Conservation (phyloP, 2,888 invertebrate genomes). For the Peribatodes rhomboidaria region DNA sequence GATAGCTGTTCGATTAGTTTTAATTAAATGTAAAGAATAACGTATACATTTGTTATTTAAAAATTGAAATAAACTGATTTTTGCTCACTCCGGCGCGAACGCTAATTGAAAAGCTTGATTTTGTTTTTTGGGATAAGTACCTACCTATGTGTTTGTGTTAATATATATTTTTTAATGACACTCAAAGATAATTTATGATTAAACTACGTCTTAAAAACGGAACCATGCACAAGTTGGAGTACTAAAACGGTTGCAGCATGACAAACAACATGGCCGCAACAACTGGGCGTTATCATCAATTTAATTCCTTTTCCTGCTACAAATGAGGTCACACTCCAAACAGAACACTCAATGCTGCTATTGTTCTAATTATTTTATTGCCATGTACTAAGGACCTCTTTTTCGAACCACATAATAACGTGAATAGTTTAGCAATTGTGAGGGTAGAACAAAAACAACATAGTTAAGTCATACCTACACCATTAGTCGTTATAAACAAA, state of each 20-base stretch:
- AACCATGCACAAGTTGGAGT: slow-evolving; percentile 33
- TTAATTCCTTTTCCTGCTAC: slow-evolving; percentile 82
- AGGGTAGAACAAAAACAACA: slow-evolving; percentile 44
- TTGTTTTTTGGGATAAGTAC: no score
- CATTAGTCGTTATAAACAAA: slow-evolving; percentile 3
- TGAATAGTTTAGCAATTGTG: slow-evolving; percentile 25
- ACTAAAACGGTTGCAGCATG: slow-evolving; percentile 51
- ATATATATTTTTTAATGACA: no score
- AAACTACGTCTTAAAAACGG: neutral
- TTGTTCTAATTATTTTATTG: slow-evolving; percentile 46
- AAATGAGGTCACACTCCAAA: slow-evolving; percentile 83
- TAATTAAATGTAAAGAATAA: no score
- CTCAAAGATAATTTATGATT: neutral
- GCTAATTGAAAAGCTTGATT: no score
- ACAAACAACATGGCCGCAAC: slow-evolving; percentile 66
- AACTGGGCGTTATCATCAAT: slow-evolving; percentile 76
- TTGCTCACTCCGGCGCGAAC: no score
- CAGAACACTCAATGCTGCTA: slow-evolving; percentile 60
- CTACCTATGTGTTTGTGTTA: no score
- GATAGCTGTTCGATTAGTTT: no score
- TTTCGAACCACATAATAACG: neutral
- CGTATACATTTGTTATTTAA: no score
- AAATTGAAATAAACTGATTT: no score
- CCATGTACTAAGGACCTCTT: slow-evolving; percentile 12
- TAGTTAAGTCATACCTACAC: slow-evolving; percentile 7